phyloP scores from a whole-genome alignment of 2,888 invertebrate genomes.

The Ceraclea dissimilis region DNA sequence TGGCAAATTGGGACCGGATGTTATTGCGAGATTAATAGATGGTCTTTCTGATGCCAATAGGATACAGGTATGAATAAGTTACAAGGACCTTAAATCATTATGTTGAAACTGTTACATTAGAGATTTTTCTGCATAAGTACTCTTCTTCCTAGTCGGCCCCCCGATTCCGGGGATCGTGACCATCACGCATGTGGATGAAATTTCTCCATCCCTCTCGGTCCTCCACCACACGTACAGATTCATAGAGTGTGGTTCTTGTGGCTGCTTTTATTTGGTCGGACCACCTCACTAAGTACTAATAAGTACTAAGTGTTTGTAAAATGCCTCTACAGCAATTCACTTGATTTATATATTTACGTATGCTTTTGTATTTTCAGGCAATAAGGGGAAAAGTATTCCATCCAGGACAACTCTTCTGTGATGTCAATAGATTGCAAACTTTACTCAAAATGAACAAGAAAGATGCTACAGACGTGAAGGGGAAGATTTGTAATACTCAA shows the following conservation, averaged over 20 bases:
- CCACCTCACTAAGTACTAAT: no score
- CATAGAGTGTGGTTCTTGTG: no score
- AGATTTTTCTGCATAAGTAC: no score
- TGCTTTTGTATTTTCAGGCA: conserved; percentile 32
- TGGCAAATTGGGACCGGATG: conserved; percentile 31
- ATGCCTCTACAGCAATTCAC: no score
- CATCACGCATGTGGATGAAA: no score
- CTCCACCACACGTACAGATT: no score
- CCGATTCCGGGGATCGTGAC: no score
- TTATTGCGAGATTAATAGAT: conserved; percentile 38
- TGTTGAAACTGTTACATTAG: not conserved
- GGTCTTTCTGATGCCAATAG: conserved; percentile 42
- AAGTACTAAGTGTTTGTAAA: no score
- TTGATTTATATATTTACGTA: no score
- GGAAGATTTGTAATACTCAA: conserved; percentile 35
- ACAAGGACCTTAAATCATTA: not conserved
- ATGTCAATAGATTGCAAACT: conserved; percentile 33
- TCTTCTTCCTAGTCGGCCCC: no score
- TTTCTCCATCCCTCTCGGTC: no score
- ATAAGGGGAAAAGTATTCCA: conserved; percentile 38
- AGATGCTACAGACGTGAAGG: conserved; percentile 33
- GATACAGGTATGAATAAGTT: conserved; percentile 35
- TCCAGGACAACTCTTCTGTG: conserved; percentile 42
- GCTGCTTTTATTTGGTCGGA: no score
- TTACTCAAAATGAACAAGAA: conserved; percentile 35